Base-by-base conservation (phyloP, 35 echinoderm and acorn worm genomes). In the Apostichopus parvimensis region DNA sequence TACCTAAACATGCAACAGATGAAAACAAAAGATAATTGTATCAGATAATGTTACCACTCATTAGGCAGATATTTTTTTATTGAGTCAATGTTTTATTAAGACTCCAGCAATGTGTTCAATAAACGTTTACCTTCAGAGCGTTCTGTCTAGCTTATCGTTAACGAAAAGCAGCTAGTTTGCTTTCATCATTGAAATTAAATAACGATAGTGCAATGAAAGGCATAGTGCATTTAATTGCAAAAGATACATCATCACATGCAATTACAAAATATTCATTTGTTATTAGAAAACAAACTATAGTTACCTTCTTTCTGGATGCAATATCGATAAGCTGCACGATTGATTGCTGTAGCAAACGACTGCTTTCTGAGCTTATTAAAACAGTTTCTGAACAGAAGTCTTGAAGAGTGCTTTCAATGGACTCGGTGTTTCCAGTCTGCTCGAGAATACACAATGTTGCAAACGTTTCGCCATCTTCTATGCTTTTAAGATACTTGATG, bases 401-500 rank as follows among this genome's bases (percentile, higher is more conserved):
- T 18, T 82, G 6, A 5, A 56, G 10, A 10, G 54, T 56, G 6
- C 14, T 56, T 23, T 54, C 79, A 82, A 82, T 82, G 17, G 11
- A 9, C 13, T 82, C 79, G 26, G 54, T 18, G 12, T 82, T 52
- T 26, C 79, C 23, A 82, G 20, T 54, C 26, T 82, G 11, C 17
- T 82, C 79, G 5, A 82, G 12, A 52, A 82, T 82, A 23, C 79
- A 82, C 9, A 82, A 23, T 10, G 14, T 28, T 23, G 79, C 18
- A 7, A 82, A 82, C 6, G 28, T 82, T 52, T 82, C 79, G 5
- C 79, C 79, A 52, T 56, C 79, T 28, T 82, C 21, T 28, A 82
- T 52, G 79, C 79, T 70, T 61, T 65, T 57, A 5, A 88, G 61
- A 88, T 73, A 88, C 9, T 54, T 25, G 18, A 88, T 62, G 9